Conservation (phyloP, 1,140 invertebrate genomes). For the Nixonia krombeini region DNA sequence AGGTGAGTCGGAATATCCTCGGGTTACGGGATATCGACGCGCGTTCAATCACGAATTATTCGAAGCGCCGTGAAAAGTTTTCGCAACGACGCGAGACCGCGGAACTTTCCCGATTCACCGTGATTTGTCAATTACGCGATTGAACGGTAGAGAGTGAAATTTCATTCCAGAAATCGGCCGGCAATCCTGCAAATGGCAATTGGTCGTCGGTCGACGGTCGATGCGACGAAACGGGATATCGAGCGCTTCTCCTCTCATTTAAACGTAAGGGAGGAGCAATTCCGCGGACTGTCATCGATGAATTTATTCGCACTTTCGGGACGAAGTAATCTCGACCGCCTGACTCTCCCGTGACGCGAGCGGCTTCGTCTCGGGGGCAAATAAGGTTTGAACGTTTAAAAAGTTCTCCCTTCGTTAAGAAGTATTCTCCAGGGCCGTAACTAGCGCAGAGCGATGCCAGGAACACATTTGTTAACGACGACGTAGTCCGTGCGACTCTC, state of each 20-base stretch:
- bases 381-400: constrained; percentile 57
- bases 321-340: constrained; percentile 44
- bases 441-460: constrained; percentile 50
- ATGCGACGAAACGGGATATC: too few species aligned
- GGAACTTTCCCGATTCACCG: constrained; percentile 21
- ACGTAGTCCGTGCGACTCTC: constrained; percentile 23
- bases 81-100: constrained; percentile 27
- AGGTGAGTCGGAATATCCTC: constrained; percentile 42
- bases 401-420: constrained; percentile 66
- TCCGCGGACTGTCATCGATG: constrained; percentile 23
- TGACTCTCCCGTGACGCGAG: constrained; percentile 7
- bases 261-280: constrained; percentile 14
- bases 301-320: constrained; percentile 18
- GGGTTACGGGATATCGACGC: constrained; percentile 54
- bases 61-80: constrained; percentile 7
- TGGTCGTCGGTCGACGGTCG: too few species aligned
- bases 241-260: background rate
- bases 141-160: too few species aligned
- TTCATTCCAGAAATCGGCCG: too few species aligned
- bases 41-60: constrained; percentile 41
- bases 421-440: constrained; percentile 56
- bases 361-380: constrained; percentile 31
- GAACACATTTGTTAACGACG: constrained; percentile 67
- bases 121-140: too few species aligned
- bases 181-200: too few species aligned